Evolutionary conservation across 2,113 vertebrate species (phyloP).

Genomic region (Leiothrix lutea): DNA sequence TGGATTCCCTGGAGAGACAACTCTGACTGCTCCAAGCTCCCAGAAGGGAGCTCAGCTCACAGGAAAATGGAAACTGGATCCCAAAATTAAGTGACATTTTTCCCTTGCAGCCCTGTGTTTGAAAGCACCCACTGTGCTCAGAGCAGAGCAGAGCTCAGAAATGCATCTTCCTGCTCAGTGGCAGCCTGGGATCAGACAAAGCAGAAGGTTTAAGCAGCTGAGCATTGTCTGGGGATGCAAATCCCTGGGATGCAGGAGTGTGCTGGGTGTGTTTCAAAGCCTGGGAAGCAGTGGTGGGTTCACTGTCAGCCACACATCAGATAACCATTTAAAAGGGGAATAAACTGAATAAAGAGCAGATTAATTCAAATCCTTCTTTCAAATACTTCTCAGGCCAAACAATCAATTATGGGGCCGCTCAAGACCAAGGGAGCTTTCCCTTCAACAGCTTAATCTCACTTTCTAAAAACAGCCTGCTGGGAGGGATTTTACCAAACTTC

Average conservation of each 20-base stretch:
- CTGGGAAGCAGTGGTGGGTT: not conserved
- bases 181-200: not conserved
- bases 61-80: not conserved
- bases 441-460: not conserved
- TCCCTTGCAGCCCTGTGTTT: not conserved
- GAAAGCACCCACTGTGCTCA: not conserved
- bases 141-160: not conserved
- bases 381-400: not conserved
- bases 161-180: not conserved
- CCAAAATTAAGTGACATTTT: not conserved
- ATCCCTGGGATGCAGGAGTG: not conserved
- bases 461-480: not conserved
- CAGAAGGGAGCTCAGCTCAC: not conserved
- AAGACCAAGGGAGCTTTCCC: not conserved
- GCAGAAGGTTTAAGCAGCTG: not conserved
- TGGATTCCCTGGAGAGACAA: not conserved
- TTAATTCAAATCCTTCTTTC: conserved; percentile 21
- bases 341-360: not conserved
- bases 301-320: not conserved
- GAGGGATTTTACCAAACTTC: not conserved
- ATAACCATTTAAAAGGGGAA: not conserved
- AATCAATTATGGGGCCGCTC: not conserved
- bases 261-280: not conserved
- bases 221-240: not conserved
- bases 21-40: not conserved